Base-by-base conservation (phyloP, 1,140 invertebrate genomes). In the Lineus longissimus region DNA sequence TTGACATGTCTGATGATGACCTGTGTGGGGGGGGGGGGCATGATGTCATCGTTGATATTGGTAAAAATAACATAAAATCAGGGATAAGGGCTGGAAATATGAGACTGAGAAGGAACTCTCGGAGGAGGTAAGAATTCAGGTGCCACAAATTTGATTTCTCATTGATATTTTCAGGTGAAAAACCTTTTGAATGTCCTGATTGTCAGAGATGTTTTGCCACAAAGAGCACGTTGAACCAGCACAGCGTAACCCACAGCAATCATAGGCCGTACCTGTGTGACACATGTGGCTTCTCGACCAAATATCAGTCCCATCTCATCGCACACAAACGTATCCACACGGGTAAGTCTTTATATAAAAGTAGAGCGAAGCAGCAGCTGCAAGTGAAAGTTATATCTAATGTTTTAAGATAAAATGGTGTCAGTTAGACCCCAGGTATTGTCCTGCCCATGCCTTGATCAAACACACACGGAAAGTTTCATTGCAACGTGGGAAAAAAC, bases 221-320 rank as follows among this genome's bases (percentile, higher is more conserved):
- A 69, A 86, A 84, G 78, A 84, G 84, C 55, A 86, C 85, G 29
- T 68, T 88, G 19, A 85, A 87, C 65, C 85, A 87, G 65, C 88
- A 88, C 73, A 73, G 84, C 64, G 79, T 78, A 22, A 84, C 80
- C 0, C 87, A 88, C 74, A 82, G 82, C 51, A 81, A 81, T 65
- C 82, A 85, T 13, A 73, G 85, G 33, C 85, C 87, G 64, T 85
- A 85, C 70, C 72, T 84, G 1, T 89, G 88, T 76, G 87, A 87
- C 63, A 80, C 82, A 11, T 89, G 88, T 81, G 85, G 86, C 19
- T 89, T 89, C 73, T 81, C 85, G 62, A 88, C 87, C 23, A 89
- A 89, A 73, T 88, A 86, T 74, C 82, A 88, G 59, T 87, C 86
- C 67, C 87, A 89, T 77, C 82, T 89, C 62, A 86, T 86, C 43